Conservation (phyloP, 2,797 vertebrate genomes). For the Podarcis siculus region DNA sequence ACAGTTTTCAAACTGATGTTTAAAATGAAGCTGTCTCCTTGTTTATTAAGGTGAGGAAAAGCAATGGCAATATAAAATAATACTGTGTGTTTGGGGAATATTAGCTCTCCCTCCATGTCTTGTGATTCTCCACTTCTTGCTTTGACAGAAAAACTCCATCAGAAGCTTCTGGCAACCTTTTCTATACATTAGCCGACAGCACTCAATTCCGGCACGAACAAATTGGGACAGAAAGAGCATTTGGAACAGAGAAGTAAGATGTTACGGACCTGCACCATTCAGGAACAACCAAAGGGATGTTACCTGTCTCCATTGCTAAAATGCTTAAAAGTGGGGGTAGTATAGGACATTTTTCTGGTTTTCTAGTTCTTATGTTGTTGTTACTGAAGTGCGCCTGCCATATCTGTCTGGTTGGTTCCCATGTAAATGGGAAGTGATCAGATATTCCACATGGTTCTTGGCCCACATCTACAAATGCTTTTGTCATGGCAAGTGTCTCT, state of each 20-base stretch:
- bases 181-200: conserved; percentile 3
- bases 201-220: conserved; percentile 52
- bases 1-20: neutral
- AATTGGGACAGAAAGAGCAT: conserved; percentile 59
- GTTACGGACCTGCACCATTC: conserved; percentile 47
- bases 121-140: neutral
- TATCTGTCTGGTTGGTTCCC: neutral
- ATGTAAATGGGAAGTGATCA: neutral
- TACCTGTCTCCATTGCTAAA: conserved; percentile 59
- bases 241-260: conserved; percentile 62
- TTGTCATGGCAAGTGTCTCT: neutral
- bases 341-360: conserved; percentile 32
- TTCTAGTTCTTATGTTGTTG: conserved; percentile 29
- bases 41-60: neutral
- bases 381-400: neutral
- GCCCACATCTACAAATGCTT: neutral
- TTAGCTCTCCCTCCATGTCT: neutral
- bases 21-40: neutral
- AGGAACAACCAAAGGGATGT: conserved; percentile 68
- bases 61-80: neutral
- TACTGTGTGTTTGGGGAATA: neutral
- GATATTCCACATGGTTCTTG: neutral
- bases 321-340: conserved; percentile 59
- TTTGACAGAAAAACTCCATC: conserved; percentile 16
- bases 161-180: conserved; percentile 23